Base-by-base conservation (phyloP, 2,797 vertebrate species). In the Brotula barbata region DNA sequence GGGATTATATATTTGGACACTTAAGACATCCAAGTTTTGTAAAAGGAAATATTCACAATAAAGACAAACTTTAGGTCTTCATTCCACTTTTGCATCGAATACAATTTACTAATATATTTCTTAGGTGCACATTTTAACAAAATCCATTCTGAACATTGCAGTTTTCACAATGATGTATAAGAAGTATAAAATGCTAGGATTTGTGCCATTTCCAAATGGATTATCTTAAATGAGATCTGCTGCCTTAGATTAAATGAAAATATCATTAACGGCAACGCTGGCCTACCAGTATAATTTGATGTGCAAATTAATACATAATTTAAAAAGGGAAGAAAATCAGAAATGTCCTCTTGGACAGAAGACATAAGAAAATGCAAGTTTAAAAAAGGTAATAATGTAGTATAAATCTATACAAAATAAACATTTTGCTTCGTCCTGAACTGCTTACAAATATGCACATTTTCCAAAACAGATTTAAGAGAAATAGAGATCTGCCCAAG, bases 331-430 rank as follows among this genome's bases (percentile, higher is more conserved):
- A 46, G 14, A 60, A 52, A 58, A 72, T 53, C 46, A 41, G 28
- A 65, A 57, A 58, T 63, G 25, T 51, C 55, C 4, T 3, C 0
- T 31, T 33, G 12, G 71, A 67, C 23, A 51, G 44, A 68, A 64
- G 47, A 64, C 42, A 64, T 22, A 2, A 58, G 40, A 67, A 64
- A 58, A 46, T 44, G 75, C n/a, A 74, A 53, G 41, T 61, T 47
- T n/a, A 39, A 44, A 58, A 74, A 80, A 62, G 33, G 19, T 61
- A 72, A 80, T 72, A 72, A 70, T 72, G 71, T 77, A 81, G 77
- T 52, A 82, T 61, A 76, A 50, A 60, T 79, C 37, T 81, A 79
- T 75, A 78, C 77, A 75, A 84, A 89, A 88, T 89, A 74, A 89
- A 15, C 2, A 90, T 91, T 68, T 69, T 68, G 45, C 67, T 69